These are phyloP conservation scores for Austrofundulus limnaeus DNA, from an alignment of 2,113 vertebrate species.

Conservation along the genomic window DNA sequence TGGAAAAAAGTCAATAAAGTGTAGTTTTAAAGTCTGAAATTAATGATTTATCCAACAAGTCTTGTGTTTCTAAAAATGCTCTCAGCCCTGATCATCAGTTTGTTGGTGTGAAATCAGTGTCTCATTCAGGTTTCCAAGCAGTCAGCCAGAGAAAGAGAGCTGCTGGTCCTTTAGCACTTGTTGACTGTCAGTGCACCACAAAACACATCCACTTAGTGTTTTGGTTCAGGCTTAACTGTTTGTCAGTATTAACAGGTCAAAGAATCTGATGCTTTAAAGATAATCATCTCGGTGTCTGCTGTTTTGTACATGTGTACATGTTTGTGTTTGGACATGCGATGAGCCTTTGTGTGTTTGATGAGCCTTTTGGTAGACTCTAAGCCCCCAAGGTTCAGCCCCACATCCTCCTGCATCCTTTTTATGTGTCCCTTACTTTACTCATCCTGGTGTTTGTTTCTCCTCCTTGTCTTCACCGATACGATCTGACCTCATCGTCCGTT, in stretches of 20 bases:
- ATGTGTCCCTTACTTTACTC: conserved; percentile 26
- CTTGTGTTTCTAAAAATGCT: conserved; percentile 23
- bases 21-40: conserved; percentile 5
- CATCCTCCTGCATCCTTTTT: conserved; percentile 1
- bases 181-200: conserved; percentile 27
- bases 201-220: conserved; percentile 20
- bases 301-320: background rate
- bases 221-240: conserved; percentile 5
- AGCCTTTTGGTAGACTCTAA: conserved; percentile 20
- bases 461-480: conserved; percentile 50
- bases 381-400: background rate
- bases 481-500: conserved; percentile 62
- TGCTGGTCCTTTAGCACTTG: conserved; percentile 46
- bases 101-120: conserved; percentile 52
- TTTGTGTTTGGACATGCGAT: background rate
- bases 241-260: background rate
- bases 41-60: background rate
- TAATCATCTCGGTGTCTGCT: background rate
- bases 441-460: conserved; percentile 40
- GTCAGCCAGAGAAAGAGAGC: conserved; percentile 49
- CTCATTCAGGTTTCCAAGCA: conserved; percentile 46
- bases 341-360: conserved; percentile 25
- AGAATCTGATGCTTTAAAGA: conserved; percentile 9
- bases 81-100: conserved; percentile 27
- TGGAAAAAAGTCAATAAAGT: background rate